Conservation (phyloP, 2,113 vertebrate species). For the Dolichallabes microphthalmus region DNA sequence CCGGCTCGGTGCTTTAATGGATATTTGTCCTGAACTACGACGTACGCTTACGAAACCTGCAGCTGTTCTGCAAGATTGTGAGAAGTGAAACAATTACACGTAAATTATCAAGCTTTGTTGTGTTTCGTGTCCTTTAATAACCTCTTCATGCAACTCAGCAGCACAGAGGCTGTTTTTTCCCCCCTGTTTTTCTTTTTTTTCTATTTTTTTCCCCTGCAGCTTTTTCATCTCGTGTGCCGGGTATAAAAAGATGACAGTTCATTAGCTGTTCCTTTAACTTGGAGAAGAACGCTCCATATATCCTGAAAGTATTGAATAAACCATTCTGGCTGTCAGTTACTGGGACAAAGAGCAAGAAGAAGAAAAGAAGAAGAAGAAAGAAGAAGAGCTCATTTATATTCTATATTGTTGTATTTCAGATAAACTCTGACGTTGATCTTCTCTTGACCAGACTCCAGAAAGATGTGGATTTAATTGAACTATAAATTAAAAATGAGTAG, state of each 20-base stretch:
- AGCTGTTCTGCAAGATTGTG: too few species aligned
- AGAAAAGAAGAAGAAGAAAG: not conserved
- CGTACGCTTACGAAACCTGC: not conserved
- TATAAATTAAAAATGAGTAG: not conserved
- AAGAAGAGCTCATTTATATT: not conserved
- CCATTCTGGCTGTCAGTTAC: slow-evolving; percentile 18
- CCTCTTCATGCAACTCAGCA: not conserved
- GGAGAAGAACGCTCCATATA: slow-evolving; percentile 25
- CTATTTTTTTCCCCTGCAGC: not conserved
- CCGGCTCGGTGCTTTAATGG: not conserved
- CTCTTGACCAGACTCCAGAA: slow-evolving; percentile 8
- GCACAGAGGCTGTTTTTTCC: not conserved
- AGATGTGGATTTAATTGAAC: slow-evolving; percentile 9
- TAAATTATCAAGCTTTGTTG: not conserved
- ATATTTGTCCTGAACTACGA: not conserved
- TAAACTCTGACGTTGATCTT: not conserved
- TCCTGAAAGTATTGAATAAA: slow-evolving; percentile 9
- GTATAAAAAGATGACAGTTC: slow-evolving; percentile 20
- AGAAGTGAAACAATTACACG: not conserved
- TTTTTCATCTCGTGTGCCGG: slow-evolving; percentile 7
- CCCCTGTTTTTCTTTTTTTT: not conserved
- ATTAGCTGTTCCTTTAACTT: slow-evolving; percentile 19
- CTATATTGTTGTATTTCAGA: not conserved
- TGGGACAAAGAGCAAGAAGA: not conserved
- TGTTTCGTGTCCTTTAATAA: slow-evolving; percentile 6